phyloP scores from a whole-genome alignment of 2,113 vertebrate species.

The Furnarius figulus region DNA sequence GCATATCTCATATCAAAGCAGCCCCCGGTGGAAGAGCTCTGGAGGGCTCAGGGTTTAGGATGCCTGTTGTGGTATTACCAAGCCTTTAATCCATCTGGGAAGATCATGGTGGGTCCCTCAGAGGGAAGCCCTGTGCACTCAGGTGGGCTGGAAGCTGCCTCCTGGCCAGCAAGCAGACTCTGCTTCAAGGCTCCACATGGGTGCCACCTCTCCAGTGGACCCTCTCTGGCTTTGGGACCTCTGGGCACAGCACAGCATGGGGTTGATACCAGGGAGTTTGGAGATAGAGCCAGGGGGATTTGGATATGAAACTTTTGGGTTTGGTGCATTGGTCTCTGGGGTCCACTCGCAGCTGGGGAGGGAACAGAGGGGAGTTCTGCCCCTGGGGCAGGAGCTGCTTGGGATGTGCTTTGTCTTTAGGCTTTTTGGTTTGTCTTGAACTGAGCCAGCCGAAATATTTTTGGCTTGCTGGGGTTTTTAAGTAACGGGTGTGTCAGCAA shows the following conservation, averaged over 20 bases:
- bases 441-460: constrained; percentile 4
- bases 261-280: not conserved
- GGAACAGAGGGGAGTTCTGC: not conserved
- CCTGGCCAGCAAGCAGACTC: not conserved
- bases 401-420: not conserved
- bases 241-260: not conserved
- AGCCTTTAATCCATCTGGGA: not conserved
- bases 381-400: not conserved
- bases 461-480: constrained; percentile 55
- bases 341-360: rapidly evolving
- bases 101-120: rapidly evolving
- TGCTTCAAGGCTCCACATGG: rapidly evolving
- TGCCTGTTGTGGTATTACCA: not conserved
- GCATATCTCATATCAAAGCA: not conserved
- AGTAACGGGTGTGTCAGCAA: constrained; percentile 56
- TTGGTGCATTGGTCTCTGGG: not conserved
- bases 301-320: not conserved
- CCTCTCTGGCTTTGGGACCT: not conserved
- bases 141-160: not conserved
- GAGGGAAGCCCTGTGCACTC: not conserved
- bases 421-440: not conserved
- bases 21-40: not conserved
- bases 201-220: not conserved
- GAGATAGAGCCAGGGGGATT: not conserved
- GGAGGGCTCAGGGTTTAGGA: not conserved